Evolutionary conservation across 1,140 invertebrate species (phyloP).

Genomic region (Brachionus rubens): DNA sequence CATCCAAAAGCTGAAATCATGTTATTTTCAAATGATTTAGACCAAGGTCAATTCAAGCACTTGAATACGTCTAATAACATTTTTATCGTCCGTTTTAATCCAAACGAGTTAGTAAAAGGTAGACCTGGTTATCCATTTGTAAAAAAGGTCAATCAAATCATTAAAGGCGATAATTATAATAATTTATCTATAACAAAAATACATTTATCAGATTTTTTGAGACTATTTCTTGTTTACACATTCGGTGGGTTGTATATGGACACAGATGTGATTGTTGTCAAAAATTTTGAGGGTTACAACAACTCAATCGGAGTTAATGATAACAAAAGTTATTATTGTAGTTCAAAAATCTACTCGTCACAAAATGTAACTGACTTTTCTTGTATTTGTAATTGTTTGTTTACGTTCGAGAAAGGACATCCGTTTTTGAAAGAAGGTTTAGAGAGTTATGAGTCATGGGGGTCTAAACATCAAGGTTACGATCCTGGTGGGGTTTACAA

Average conservation of each 20-base stretch:
- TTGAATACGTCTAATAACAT: not conserved
- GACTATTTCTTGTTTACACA: not conserved
- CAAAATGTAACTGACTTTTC: not conserved
- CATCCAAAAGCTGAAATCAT: conserved; percentile 26
- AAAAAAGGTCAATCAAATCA: not conserved
- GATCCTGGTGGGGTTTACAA: conserved; percentile 1
- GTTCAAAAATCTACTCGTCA: not conserved
- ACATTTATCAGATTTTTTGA: conserved; percentile 1
- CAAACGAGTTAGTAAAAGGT: not conserved
- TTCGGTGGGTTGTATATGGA: not conserved
- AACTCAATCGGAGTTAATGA: not conserved
- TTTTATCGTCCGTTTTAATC: not conserved
- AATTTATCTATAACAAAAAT: not conserved
- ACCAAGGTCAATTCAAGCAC: not conserved
- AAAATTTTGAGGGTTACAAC: not conserved
- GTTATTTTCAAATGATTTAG: not conserved
- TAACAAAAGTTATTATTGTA: conserved; percentile 6
- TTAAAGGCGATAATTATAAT: not conserved
- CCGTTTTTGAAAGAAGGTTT: conserved; percentile 10
- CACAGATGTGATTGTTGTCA: not conserved
- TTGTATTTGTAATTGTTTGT: conserved; percentile 21
- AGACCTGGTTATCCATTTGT: not conserved
- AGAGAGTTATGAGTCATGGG: not conserved
- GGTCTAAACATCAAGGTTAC: conserved; percentile 17
- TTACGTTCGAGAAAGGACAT: conserved; percentile 12